These are phyloP conservation scores for Cryptosula pallasiana DNA, from an alignment of 2,888 invertebrate genomes.

Conservation along the genomic window DNA sequence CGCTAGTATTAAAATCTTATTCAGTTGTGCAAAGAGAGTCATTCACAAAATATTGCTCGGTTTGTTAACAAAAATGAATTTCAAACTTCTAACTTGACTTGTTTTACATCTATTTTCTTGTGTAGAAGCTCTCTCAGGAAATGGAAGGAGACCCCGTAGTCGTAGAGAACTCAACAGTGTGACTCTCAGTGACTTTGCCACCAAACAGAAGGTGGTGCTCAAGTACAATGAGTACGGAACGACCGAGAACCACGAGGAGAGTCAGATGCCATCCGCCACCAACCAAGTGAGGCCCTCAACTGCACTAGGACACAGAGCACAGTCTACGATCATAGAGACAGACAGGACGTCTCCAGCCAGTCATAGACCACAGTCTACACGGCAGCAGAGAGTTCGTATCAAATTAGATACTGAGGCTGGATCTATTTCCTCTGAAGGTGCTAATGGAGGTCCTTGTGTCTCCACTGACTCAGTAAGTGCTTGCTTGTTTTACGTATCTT, in stretches of 20 bases:
- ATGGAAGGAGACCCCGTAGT: not conserved
- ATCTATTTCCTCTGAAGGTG: no score
- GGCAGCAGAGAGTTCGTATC: not conserved
- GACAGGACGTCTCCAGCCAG: not conserved
- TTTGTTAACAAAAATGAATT: no score
- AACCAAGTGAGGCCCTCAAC: not conserved
- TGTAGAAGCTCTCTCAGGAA: constrained; percentile 13
- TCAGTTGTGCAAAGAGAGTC: no score
- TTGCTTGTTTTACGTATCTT: no score
- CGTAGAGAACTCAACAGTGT: constrained; percentile 1
- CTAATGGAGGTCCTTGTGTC: no score
- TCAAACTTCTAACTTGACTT: no score
- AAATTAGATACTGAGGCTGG: not conserved
- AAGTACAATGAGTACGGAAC: not conserved
- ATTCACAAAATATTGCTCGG: no score
- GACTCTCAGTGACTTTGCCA: not conserved
- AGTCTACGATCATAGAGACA: not conserved
- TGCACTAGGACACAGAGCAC: not conserved
- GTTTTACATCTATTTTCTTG: no score
- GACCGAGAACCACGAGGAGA: not conserved
- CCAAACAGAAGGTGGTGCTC: not conserved
- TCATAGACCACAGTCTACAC: not conserved
- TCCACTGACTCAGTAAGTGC: no score
- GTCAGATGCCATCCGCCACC: not conserved
- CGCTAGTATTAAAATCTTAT: no score